Evolutionary conservation across 2,113 vertebrate genomes (phyloP), one percentile per base, ranked within the genome.

Genomic region (Pleuronectes platessa): DNA sequence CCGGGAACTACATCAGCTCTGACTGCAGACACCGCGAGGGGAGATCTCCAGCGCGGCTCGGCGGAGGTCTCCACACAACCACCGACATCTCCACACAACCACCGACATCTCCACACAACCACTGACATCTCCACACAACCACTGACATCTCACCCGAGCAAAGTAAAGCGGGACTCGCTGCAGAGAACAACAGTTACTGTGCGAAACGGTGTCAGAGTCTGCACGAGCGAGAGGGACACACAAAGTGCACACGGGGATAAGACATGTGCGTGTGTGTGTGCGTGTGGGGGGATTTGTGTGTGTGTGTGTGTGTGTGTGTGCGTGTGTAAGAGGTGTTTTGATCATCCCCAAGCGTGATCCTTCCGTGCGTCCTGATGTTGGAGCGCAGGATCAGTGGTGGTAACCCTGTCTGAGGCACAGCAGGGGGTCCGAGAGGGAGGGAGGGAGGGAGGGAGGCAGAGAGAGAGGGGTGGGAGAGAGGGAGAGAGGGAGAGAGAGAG

Each of bases 1-100:
- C 79, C 4, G 86, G 89, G 83, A 89, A 90, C 90, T 90, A 90
- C 89, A 90, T 86, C 88, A 78, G 89, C 83, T 84, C 81, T 79
- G 86, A 88, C 89, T 90, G 89, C 89, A 87, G 90, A 88, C 87
- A 65, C 69, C 42, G 74, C 9, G 78, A 82, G 62, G 82, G 89
- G 87, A 86, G 84, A 81, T 84, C 87, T 85, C 88, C 85, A 70
- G 76, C 74, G 71, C 73, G 75, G 77, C 37, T 78, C 13, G 74
- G 75, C 72, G 74, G 75, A 74, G 79, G 88, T 76, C 3, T 27
- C 3, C 3, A 27, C 26, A 27, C 26, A 27, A 27, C 26, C 26
- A 27, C 26, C 26, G 26, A 27, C 26, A 27, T 27, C 26, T 27
- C 26, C 26, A 27, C 26, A 27, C 26, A 27, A 27, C 26, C 3